Evolutionary conservation across 2,888 invertebrate species (phyloP).

Genomic region (Melinaea marsaeus): DNA sequence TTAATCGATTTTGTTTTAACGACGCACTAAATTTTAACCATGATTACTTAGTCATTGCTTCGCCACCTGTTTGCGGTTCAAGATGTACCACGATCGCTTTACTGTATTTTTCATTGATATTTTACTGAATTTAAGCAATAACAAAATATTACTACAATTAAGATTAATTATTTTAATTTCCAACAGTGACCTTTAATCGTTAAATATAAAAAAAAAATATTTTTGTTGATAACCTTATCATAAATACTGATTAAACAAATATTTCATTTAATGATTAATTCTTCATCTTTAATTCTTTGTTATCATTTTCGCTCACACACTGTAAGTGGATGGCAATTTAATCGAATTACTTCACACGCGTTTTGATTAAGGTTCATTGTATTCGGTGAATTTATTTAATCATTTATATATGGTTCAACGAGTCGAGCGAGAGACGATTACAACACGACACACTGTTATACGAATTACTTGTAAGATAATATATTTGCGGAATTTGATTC

Average conservation of each 20-base stretch:
- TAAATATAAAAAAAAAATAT: too few species aligned
- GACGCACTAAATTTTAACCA: conserved; percentile 27
- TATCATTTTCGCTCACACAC: conserved; percentile 20
- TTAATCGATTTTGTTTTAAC: not conserved
- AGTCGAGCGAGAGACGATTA: not conserved
- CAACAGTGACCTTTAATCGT: too few species aligned
- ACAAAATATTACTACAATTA: too few species aligned
- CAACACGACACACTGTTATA: conserved; percentile 1
- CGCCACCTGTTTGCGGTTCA: conserved; percentile 50
- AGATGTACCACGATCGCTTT: not conserved
- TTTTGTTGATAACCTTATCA: not conserved
- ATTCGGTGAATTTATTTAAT: conserved; percentile 20
- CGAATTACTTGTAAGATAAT: not conserved
- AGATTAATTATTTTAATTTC: too few species aligned
- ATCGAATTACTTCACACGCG: conserved; percentile 35
- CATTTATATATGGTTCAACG: conserved; percentile 8
- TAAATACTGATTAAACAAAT: not conserved
- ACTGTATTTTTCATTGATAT: too few species aligned
- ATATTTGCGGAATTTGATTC: too few species aligned
- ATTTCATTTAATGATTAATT: not conserved
- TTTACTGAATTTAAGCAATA: too few species aligned
- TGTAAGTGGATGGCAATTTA: conserved; percentile 36
- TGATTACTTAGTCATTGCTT: conserved; percentile 63
- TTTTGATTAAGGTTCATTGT: conserved; percentile 20
- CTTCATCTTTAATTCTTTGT: not conserved